Percentiles rank a stretch among this genome's conserved stretches.
Conservation (phyloP, 2,888 invertebrate species). For the Orthosia gothica region DNA sequence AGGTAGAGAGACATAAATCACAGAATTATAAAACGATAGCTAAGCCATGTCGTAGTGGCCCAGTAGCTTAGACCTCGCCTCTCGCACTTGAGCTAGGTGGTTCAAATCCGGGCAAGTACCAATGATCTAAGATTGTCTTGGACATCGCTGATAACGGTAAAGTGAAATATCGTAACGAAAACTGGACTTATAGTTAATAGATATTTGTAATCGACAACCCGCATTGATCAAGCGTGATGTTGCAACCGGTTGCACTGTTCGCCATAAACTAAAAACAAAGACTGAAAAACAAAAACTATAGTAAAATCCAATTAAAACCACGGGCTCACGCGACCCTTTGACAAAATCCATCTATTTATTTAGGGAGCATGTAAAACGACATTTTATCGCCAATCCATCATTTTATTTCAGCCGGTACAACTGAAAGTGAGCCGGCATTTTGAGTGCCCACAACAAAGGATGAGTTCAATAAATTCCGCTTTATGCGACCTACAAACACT, state of each 20-base stretch:
- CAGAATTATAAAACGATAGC: neutral
- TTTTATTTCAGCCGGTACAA: constrained; percentile 3
- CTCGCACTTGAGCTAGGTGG: no score
- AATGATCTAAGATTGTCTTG: no score
- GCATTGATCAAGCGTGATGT: no score
- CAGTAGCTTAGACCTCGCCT: no score
- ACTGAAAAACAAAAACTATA: neutral
- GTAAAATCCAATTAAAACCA: neutral
- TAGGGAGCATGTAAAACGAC: neutral
- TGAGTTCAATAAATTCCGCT: constrained; percentile 3
- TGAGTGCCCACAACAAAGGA: neutral
- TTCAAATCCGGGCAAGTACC: no score
- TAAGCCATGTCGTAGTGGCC: no score
- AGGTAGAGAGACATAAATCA: neutral
- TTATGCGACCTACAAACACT: neutral
- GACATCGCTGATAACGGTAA: no score
- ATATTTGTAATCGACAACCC: no score
- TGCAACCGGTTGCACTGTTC: no score
- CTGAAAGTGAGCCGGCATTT: no score
- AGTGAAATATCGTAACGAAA: no score
- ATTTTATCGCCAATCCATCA: constrained; percentile 1
- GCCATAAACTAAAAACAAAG: neutral
- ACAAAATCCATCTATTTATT: neutral
- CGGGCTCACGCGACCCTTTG: neutral
- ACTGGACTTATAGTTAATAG: no score